These are phyloP conservation scores for Sorex araneus DNA, from an alignment of 2,113 vertebrate species.

Conservation along the genomic window DNA sequence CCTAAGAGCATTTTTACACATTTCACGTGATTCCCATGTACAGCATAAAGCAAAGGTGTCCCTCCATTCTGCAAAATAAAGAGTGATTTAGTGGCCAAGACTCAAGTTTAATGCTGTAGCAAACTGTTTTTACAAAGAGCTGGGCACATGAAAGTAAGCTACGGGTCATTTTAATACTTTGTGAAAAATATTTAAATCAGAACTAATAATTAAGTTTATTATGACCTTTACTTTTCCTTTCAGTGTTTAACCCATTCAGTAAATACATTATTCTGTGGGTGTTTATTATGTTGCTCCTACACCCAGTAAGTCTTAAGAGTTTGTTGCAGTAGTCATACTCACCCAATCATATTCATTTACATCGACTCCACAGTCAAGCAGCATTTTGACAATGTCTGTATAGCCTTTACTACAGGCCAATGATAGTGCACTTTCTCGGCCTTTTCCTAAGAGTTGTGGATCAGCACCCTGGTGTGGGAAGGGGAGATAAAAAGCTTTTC, in stretches of 20 bases:
- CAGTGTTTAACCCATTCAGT: not conserved
- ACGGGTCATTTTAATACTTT: slow-evolving; percentile 50
- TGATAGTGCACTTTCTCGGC: slow-evolving; percentile 97
- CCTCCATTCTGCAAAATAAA: slow-evolving; percentile 95
- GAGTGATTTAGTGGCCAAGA: not conserved
- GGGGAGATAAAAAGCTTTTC: slow-evolving; percentile 42
- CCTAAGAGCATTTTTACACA: slow-evolving; percentile 98
- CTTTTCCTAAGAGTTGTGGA: slow-evolving; percentile 96
- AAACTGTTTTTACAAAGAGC: not conserved
- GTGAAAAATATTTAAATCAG: slow-evolving; percentile 43
- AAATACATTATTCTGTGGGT: slow-evolving; percentile 38
- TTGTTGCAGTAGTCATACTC: slow-evolving; percentile 70
- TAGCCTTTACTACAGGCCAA: slow-evolving; percentile 98
- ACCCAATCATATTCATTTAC: slow-evolving; percentile 99
- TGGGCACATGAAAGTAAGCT: slow-evolving; percentile 11
- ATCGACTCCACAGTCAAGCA: slow-evolving; percentile 98
- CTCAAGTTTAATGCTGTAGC: not conserved
- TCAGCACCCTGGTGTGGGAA: slow-evolving; percentile 93
- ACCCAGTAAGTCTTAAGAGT: slow-evolving; percentile 26
- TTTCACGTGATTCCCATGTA: slow-evolving; percentile 98
- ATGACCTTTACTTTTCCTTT: slow-evolving; percentile 44
- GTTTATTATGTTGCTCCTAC: not conserved
- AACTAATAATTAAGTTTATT: slow-evolving; percentile 42
- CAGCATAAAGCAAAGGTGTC: slow-evolving; percentile 96
- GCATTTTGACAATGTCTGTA: slow-evolving; percentile 98